Conservation (phyloP, 2,888 invertebrate genomes). For the Brachyopa scutellaris region DNA sequence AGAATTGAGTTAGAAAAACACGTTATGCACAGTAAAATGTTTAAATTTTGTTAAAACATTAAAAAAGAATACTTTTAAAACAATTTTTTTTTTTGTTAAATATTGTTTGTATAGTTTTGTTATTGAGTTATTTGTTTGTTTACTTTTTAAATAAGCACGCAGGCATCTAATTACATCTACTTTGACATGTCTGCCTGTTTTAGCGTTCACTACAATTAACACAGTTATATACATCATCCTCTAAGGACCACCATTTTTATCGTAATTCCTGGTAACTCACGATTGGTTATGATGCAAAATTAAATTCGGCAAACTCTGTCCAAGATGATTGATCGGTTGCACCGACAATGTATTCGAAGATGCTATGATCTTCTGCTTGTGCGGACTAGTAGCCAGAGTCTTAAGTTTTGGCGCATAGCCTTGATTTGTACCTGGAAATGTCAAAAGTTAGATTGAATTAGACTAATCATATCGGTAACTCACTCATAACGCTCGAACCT, state of each 20-base stretch:
- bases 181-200: conserved; percentile 5
- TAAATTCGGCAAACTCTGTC: conserved; percentile 92
- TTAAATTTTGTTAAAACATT: too few relatives aligned
- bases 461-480: conserved; percentile 33
- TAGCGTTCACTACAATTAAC: conserved; percentile 23
- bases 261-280: conserved; percentile 76
- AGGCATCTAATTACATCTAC: conserved; percentile 38
- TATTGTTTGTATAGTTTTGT: too few relatives aligned
- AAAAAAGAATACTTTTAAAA: too few relatives aligned
- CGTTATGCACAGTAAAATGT: too few relatives aligned
- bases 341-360: conserved; percentile 90
- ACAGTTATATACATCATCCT: conserved; percentile 51
- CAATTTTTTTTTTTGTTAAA: too few relatives aligned
- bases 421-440: conserved; percentile 69
- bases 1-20: too few relatives aligned
- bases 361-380: conserved; percentile 81
- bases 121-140: not conserved
- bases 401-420: conserved; percentile 56
- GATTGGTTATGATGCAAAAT: conserved; percentile 80
- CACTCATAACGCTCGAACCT: conserved; percentile 80
- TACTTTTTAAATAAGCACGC: conserved; percentile 41
- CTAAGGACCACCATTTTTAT: conserved; percentile 35
- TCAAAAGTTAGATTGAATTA: not conserved
- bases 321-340: conserved; percentile 86
- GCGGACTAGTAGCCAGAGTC: conserved; percentile 80